phyloP scores from a whole-genome alignment of 2,113 vertebrate species.

The Solea solea region DNA sequence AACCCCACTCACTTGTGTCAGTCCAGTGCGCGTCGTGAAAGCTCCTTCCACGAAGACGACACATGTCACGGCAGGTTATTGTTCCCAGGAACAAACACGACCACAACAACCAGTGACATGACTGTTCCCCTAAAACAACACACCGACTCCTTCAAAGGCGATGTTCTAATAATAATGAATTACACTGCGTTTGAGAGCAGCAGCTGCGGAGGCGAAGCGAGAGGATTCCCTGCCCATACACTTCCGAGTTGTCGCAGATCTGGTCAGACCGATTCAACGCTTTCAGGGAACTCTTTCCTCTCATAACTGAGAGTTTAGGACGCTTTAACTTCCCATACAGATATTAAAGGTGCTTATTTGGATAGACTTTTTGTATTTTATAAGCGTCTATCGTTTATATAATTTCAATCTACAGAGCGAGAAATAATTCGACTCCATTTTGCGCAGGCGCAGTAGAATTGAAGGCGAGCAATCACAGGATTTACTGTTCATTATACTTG shows the following conservation, averaged over 20 bases:
- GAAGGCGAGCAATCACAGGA: background rate
- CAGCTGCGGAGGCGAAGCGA: slow-evolving; percentile 8
- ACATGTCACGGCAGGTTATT: slow-evolving; percentile 45
- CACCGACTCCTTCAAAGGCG: slow-evolving; percentile 63
- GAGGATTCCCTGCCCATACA: slow-evolving; percentile 35
- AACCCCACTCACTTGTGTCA: slow-evolving; percentile 57
- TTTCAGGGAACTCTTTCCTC: too few relatives aligned
- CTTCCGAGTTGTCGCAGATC: slow-evolving; percentile 53
- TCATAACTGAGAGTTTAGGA: background rate
- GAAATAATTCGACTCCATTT: background rate
- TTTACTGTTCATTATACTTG: background rate
- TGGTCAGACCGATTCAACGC: background rate
- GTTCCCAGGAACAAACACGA: slow-evolving; percentile 55
- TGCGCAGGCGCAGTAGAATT: slow-evolving; percentile 29
- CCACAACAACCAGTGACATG: slow-evolving; percentile 45
- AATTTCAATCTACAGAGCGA: background rate
- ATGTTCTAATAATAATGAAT: slow-evolving; percentile 79
- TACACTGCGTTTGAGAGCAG: slow-evolving; percentile 32
- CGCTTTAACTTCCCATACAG: fast-evolving
- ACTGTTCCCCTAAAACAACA: slow-evolving; percentile 24
- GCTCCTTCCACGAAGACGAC: slow-evolving; percentile 22
- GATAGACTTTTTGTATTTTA: background rate
- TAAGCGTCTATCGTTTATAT: background rate
- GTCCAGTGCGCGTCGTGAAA: slow-evolving; percentile 36
- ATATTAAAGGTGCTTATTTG: background rate